Evolutionary conservation across 2,888 invertebrate species (phyloP), one percentile per base, ranked within the genome.

Genomic region (Alloscopus bannaensis): DNA sequence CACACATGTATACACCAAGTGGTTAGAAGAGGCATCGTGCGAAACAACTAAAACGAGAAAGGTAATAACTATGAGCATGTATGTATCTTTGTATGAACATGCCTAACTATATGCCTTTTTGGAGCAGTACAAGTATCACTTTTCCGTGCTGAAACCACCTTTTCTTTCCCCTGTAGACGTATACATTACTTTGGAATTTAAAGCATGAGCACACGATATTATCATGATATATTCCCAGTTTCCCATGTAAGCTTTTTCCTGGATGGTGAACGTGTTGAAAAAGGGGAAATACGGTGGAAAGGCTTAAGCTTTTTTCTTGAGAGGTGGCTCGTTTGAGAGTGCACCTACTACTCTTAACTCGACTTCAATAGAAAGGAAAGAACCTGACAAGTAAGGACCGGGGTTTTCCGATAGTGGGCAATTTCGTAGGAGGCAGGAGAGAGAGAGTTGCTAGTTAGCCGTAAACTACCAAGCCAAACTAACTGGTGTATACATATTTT

Each of bases 381-480:
- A 76, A 69, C 60, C 76, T 76, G 76, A 76, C 60, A 77, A 64
- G 69, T 69, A 64, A 60, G 47, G 76, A 55, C 62, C 69, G 57
- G 62, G 76, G 47, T 69, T 77, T 69, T 62, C 62, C 77, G 69
- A 77, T 77, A 70, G 77, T 77, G 76, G 68, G 76, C 68, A 68
- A 76, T 76, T 64, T 77, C 57, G 69, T 70, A 77, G 77, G 70
- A 77, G 70, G 70, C 64, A 70, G 70, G 47, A 57, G 55, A n/a
- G 22, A 77, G 47, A 57, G 55, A n/a, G 22, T 31, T 68, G 62
- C 62, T 77, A 77, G 77, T 77, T 77, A 77, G 69, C 77, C 70
- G 69, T 64, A 77, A 77, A 77, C 69, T 77, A 62, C 77, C 62
- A 77, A 29, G 60, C 52, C 59, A 59, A n/a, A n/a, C 59, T 76